These are phyloP conservation scores for Bathynomus jamesi DNA, from an alignment of 1,140 invertebrate species.

Conservation along the genomic window DNA sequence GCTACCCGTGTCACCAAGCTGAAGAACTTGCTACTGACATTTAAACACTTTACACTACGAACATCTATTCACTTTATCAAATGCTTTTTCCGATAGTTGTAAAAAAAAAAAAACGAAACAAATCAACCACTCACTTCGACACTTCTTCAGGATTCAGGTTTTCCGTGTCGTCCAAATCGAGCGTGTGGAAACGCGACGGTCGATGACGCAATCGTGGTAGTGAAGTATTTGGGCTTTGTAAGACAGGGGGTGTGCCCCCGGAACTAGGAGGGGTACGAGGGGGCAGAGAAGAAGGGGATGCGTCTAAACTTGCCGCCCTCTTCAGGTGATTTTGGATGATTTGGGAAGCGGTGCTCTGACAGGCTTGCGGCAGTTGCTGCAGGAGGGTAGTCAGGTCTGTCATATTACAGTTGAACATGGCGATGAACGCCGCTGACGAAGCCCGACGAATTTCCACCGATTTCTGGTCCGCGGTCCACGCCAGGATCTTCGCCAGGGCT, in stretches of 20 bases:
- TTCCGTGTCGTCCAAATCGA: conserved; percentile 52
- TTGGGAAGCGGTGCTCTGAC: conserved; percentile 65
- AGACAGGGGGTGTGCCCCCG: conserved; percentile 27
- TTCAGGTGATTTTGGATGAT: conserved; percentile 75
- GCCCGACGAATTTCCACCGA: conserved; percentile 65
- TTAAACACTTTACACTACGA: not conserved
- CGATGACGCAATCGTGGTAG: conserved; percentile 27
- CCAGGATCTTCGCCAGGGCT: conserved; percentile 47
- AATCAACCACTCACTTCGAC: conserved; percentile 40
- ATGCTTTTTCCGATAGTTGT: too few species aligned
- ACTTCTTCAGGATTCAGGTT: conserved; percentile 77
- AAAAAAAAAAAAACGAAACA: not conserved
- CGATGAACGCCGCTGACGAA: conserved; percentile 69
- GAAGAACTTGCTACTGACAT: not conserved
- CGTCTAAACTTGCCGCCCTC: conserved; percentile 43
- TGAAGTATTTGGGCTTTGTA: conserved; percentile 33
- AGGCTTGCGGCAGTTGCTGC: conserved; percentile 58
- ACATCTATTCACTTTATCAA: not conserved
- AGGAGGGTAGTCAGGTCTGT: conserved; percentile 76
- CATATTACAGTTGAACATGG: conserved; percentile 72
- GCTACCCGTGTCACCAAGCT: not conserved
- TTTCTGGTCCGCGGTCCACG: conserved; percentile 51
- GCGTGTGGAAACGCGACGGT: conserved; percentile 31
- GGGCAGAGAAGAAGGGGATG: conserved; percentile 36
- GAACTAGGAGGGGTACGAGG: conserved; percentile 37